Percentiles rank a stretch among this genome's conserved stretches.
These are phyloP conservation scores for Taenioides sp. DNA, from an alignment of 2,797 vertebrate genomes.

Conservation along the genomic window DNA sequence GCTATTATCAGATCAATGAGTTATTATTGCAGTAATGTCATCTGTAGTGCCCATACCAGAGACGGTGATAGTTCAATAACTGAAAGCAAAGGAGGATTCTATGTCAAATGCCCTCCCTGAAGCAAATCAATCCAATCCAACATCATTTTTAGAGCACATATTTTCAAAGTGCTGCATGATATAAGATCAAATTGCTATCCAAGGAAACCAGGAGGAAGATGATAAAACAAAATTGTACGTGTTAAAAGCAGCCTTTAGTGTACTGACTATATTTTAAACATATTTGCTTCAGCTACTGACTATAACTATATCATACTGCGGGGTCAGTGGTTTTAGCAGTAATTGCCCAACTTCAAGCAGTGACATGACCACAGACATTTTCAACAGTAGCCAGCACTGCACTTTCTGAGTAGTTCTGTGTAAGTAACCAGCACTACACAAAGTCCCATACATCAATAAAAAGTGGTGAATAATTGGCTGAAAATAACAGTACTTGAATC, in stretches of 20 bases:
- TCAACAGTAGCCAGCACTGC: background rate
- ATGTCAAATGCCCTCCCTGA: no score
- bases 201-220: no score
- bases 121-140: no score
- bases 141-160: no score
- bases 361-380: background rate
- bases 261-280: no score
- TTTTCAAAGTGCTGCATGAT: no score
- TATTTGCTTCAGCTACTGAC: no score
- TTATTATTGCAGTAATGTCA: background rate
- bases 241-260: no score
- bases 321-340: background rate
- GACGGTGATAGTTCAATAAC: no score
- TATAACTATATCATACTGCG: background rate
- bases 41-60: background rate
- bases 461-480: background rate
- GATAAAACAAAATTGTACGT: no score
- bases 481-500: slow-evolving; percentile 4
- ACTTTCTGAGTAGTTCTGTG: background rate
- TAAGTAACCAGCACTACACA: background rate
- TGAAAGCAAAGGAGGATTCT: background rate
- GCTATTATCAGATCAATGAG: background rate
- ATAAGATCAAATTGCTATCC: no score
- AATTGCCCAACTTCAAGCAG: background rate
- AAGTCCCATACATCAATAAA: background rate